Evolutionary conservation across 1,140 invertebrate species (phyloP), one percentile per base, ranked within the genome.

Genomic region (Musca vetustissima): DNA sequence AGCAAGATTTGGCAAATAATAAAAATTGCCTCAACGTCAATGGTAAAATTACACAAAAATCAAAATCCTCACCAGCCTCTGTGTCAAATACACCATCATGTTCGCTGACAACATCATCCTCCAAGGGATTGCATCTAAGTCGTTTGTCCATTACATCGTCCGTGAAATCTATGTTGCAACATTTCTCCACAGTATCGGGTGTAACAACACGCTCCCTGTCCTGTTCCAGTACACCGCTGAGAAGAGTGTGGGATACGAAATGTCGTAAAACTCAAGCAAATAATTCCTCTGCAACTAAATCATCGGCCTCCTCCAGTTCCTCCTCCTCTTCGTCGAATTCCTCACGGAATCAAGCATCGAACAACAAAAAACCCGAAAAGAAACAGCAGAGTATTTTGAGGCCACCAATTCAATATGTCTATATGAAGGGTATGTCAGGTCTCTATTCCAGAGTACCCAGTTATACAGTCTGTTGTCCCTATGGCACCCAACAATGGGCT

Each of bases 161-260:
- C 2, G 83, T 92, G 1, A 85, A 87, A 36, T 87, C 87, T 52
- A 88, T 90, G 15, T 88, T 92, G 70, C 88, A 91, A 72, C 89
- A 86, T 67, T 81, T 92, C 7, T 87, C 84, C 66, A 21, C 57
- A 2, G 64, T 52, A 25, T 75, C 77, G 47, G 69, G 65, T 36
- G 73, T 72, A 19, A 70, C 70, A 17, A 70, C 91, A 1, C 84
- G 89, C 2, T 88, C 89, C 6, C 84, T 88, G 67, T 89, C 87
- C 47, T 88, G 86, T 78, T 88, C 83, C 72, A 87, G 85, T 55
- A 84, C 83, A 15, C 85, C 87, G 11, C 80, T 86, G 15, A 76
- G 59, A 79, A 25, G 66, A 4, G 57, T 64, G 24, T 55, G 49
- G 57, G 61, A 64, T 68, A 73, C 1, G 72, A 77, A 52, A 55